These are phyloP conservation scores for Sepiola atlantica DNA, from an alignment of 2,888 invertebrate species.

Conservation along the genomic window DNA sequence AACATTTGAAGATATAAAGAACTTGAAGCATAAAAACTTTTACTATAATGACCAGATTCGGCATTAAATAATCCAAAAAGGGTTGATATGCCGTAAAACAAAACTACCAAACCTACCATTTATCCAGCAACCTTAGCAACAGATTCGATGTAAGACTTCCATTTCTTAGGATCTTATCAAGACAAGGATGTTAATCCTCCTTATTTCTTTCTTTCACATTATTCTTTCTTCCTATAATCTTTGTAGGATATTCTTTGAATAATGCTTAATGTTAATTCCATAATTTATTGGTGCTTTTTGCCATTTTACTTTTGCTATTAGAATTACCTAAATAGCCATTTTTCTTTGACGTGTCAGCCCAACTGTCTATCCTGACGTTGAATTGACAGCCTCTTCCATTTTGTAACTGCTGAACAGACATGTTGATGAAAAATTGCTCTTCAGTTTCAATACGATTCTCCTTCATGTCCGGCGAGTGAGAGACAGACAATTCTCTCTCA, in stretches of 20 bases:
- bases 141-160: no score
- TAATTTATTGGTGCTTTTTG: neutral
- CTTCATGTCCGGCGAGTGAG: neutral
- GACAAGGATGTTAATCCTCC: no score
- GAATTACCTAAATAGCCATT: constrained; percentile 9
- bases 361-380: neutral
- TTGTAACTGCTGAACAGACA: neutral
- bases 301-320: neutral
- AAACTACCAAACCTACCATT: no score
- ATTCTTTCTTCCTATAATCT: neutral
- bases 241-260: neutral
- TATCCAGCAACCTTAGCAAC: no score
- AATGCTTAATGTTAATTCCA: neutral
- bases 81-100: no score
- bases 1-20: no score
- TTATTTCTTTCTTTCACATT: neutral
- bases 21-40: no score
- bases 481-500: neutral
- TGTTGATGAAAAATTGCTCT: neutral
- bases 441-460: neutral
- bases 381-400: neutral
- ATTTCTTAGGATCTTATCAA: no score
- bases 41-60: no score
- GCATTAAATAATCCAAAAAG: no score
- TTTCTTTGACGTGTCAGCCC: neutral